phyloP scores from a whole-genome alignment of 2,113 vertebrate genomes.

The Neopipo cinnamomea region DNA sequence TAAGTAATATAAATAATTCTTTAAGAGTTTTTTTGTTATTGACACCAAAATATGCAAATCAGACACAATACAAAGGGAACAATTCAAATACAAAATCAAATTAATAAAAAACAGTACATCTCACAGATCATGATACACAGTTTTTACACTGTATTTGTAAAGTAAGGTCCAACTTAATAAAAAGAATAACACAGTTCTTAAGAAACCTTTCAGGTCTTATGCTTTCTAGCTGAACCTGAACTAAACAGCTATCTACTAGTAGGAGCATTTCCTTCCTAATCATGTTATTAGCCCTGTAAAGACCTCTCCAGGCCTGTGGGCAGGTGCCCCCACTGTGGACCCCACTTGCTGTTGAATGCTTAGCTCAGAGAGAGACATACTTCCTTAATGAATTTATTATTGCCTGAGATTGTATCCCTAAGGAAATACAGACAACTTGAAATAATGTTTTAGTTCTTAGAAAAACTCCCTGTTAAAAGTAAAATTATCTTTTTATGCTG shows the following conservation, averaged over 20 bases:
- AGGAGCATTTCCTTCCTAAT: background rate
- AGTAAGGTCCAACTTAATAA: background rate
- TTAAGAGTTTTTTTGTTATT: background rate
- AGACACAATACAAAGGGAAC: background rate
- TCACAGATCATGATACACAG: background rate
- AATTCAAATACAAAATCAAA: background rate
- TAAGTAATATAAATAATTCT: background rate
- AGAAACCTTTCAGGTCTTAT: background rate
- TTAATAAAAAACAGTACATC: background rate
- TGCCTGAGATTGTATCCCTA: background rate
- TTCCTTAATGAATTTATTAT: background rate
- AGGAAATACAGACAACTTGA: background rate
- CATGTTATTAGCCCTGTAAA: background rate
- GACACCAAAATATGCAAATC: background rate
- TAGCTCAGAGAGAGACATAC: background rate
- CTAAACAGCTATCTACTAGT: background rate
- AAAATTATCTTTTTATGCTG: background rate
- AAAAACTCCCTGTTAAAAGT: background rate
- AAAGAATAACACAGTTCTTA: background rate
- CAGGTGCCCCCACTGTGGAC: background rate
- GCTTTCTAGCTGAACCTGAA: background rate
- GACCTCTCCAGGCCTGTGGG: background rate
- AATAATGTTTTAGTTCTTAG: background rate
- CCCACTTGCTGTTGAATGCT: background rate
- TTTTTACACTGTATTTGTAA: background rate